Evolutionary conservation across 2,797 vertebrate genomes (phyloP).

Genomic region (Helostoma temminkii): DNA sequence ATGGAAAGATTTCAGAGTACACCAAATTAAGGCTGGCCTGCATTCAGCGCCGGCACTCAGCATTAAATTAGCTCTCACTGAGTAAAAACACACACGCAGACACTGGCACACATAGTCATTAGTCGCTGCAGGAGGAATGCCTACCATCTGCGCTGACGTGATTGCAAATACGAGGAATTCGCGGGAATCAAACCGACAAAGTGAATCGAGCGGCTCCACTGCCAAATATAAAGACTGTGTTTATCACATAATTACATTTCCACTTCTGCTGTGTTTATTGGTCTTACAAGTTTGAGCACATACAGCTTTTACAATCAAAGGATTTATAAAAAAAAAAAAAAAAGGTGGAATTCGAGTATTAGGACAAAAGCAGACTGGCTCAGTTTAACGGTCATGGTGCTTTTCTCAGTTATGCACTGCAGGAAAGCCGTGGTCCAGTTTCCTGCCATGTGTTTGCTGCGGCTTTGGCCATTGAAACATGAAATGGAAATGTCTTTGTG

Average conservation of each 20-base stretch:
- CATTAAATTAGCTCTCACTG: slow-evolving; percentile 56
- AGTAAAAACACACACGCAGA: slow-evolving; percentile 49
- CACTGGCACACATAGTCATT: slow-evolving; percentile 55
- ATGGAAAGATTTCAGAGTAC: slow-evolving; percentile 40
- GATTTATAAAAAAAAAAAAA: slow-evolving; percentile 18
- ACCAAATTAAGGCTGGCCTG: slow-evolving; percentile 34
- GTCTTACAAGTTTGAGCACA: slow-evolving; percentile 54
- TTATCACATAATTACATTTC: slow-evolving; percentile 75
- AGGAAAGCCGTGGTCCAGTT: slow-evolving; percentile 26
- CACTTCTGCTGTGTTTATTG: slow-evolving; percentile 67
- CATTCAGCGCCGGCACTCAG: slow-evolving; percentile 43
- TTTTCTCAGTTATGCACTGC: slow-evolving; percentile 17
- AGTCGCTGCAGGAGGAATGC: slow-evolving; percentile 62
- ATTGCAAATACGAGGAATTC: slow-evolving; percentile 66
- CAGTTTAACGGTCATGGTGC: slow-evolving; percentile 19
- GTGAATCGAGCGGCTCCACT: slow-evolving; percentile 47
- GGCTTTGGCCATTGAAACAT: slow-evolving; percentile 18
- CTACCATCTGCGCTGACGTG: slow-evolving; percentile 72
- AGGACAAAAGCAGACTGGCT: slow-evolving; percentile 13
- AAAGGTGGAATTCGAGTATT: slow-evolving; percentile 46
- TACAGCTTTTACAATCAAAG: slow-evolving; percentile 49
- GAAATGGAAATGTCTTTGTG: slow-evolving; percentile 16
- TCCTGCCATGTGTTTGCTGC: not conserved
- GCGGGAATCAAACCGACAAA: slow-evolving; percentile 58
- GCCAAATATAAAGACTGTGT: slow-evolving; percentile 66